phyloP scores from a whole-genome alignment of 1,140 invertebrate species.

The Episyrphus balteatus region DNA sequence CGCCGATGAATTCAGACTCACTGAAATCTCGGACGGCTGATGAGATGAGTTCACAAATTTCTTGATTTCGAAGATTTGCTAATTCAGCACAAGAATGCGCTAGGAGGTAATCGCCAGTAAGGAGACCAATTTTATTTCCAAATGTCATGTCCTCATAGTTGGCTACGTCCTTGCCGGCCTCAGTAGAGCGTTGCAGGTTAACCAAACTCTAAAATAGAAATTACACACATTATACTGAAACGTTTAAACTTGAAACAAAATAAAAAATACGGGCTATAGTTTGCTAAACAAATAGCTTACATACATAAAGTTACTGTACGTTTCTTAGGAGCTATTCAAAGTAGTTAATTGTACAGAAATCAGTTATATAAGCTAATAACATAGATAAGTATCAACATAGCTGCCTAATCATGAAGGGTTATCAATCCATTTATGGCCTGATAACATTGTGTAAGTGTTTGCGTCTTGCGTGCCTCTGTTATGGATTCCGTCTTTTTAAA shows the following conservation, averaged over 20 bases:
- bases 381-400: too few species aligned
- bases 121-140: slow-evolving; percentile 88
- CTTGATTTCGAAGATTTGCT: slow-evolving; percentile 63
- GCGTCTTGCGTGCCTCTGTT: too few species aligned
- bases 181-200: slow-evolving; percentile 56
- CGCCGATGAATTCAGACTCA: slow-evolving; percentile 80
- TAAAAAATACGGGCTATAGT: neutral
- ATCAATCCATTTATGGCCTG: too few species aligned
- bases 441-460: too few species aligned
- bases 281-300: too few species aligned
- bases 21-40: slow-evolving; percentile 75
- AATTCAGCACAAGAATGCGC: slow-evolving; percentile 81
- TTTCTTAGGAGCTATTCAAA: too few species aligned
- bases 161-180: slow-evolving; percentile 36
- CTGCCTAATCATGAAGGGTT: too few species aligned
- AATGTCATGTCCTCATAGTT: slow-evolving; percentile 73
- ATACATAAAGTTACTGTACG: too few species aligned
- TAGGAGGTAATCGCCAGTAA: slow-evolving; percentile 86
- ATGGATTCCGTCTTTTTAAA: too few species aligned
- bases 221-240: neutral
- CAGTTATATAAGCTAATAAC: too few species aligned
- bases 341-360: too few species aligned
- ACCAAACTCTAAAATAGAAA: slow-evolving; percentile 47
- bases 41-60: slow-evolving; percentile 83
- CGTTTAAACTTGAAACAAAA: neutral